Base-by-base conservation (phyloP, 2,797 vertebrate genomes). In the Silurus aristotelis region DNA sequence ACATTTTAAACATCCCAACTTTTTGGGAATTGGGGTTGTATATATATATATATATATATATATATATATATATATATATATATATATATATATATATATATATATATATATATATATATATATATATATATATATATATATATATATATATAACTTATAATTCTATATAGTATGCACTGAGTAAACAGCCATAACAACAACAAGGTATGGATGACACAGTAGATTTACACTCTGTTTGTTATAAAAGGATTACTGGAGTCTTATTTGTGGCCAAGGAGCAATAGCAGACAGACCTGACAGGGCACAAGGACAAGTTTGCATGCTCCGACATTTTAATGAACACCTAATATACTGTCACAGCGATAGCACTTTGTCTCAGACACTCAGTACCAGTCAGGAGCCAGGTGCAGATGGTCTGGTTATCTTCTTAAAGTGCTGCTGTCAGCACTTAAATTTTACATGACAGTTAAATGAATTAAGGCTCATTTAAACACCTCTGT, bases 331-430 rank as follows among this genome's bases (percentile, higher is more conserved):
- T 66, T 66, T 66, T 25, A 66, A 80, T 80, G 5, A 66, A 66
- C 22, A 17, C 46, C 27, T 55, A 52, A 52, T 66, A 66, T 25
- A 48, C 17, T 64, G 56, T 67, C 87, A 61, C 81, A 58, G 68
- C 22, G 63, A 4, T 56, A 38, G 83, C 80, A 82, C 78, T 87
- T 85, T 79, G 56, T 87, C 89, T 88, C 78, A 70, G 64, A 83
- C 87, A 87, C 87, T 89, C 90, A 90, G 86, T 89, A 86, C 90
- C 82, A 80, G 86, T 82, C 75, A 66, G 73, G 85, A 80, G 67
- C 52, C 43, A 52, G 31, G 83, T 48, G 83, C 86, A 80, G 85
- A 84, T 86, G 85, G 82, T 25, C 73, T 82, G 77, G 88, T 88
- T 87, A 89, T 87, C 86, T 86, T 83, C 67, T 86, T 64, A 87